phyloP scores from a whole-genome alignment of 2,888 invertebrate genomes.

The Apamea anceps region DNA sequence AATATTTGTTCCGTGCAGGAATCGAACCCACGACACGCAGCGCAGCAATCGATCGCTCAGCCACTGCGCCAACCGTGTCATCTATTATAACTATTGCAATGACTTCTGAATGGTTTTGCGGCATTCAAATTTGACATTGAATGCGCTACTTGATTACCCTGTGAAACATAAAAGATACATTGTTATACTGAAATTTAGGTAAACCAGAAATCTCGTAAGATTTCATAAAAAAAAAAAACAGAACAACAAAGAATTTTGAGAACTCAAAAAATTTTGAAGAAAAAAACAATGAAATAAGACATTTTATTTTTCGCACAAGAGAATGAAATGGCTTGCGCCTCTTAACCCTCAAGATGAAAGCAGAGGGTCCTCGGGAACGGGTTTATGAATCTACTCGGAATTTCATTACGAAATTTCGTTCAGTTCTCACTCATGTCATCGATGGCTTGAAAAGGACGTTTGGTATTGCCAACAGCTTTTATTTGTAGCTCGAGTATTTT shows the following conservation, averaged over 20 bases:
- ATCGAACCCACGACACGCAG: no score
- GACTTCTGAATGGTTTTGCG: neutral
- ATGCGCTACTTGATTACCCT: neutral
- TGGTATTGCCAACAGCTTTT: conserved; percentile 49
- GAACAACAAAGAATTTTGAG: neutral
- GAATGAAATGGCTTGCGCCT: conserved; percentile 55
- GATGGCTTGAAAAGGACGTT: conserved; percentile 67
- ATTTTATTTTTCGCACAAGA: conserved; percentile 54
- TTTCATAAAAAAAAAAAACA: neutral
- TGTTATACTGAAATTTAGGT: neutral
- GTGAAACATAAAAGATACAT: neutral
- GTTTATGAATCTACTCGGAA: conserved; percentile 81
- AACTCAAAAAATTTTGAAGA: neutral
- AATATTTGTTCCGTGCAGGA: no score
- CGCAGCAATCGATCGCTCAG: no score
- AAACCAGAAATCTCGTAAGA: neutral
- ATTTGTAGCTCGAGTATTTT: conserved; percentile 46
- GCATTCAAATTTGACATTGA: neutral
- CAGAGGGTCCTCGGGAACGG: conserved; percentile 55
- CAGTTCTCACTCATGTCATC: conserved; percentile 67
- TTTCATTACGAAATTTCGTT: conserved; percentile 82
- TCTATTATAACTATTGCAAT: neutral
- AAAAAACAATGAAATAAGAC: conserved; percentile 24
- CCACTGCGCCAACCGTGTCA: no score
- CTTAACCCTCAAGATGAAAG: conserved; percentile 67